Percentiles rank a stretch among this genome's conserved stretches.
Evolutionary conservation across 2,888 invertebrate species (phyloP).

Genomic region (Catocala fraxini): DNA sequence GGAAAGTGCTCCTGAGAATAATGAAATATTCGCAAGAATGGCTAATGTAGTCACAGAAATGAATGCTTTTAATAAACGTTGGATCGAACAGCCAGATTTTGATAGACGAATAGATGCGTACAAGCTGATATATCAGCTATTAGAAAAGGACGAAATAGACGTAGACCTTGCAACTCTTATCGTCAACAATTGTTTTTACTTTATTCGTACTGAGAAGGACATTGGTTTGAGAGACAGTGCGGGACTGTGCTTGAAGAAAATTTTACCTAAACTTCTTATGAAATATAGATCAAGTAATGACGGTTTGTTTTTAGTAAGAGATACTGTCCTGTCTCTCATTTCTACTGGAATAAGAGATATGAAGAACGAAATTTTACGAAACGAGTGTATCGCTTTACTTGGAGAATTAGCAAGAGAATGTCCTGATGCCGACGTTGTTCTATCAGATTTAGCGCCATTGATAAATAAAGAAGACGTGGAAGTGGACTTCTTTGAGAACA

Average conservation of each 20-base stretch:
- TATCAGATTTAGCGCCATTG: slow-evolving; percentile 90
- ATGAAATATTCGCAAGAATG: slow-evolving; percentile 81
- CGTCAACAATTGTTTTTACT: slow-evolving; percentile 94
- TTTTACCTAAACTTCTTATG: slow-evolving; percentile 89
- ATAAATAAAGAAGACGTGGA: slow-evolving; percentile 92
- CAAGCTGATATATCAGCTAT: slow-evolving; percentile 88
- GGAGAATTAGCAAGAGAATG: slow-evolving; percentile 93
- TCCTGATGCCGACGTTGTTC: slow-evolving; percentile 90
- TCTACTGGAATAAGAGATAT: slow-evolving; percentile 91
- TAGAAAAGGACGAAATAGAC: slow-evolving; percentile 84
- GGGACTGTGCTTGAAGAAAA: slow-evolving; percentile 90
- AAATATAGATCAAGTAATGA: slow-evolving; percentile 86
- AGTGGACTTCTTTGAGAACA: slow-evolving; percentile 98
- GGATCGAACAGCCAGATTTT: slow-evolving; percentile 98
- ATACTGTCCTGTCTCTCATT: slow-evolving; percentile 91
- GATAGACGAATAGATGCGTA: slow-evolving; percentile 93
- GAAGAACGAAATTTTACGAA: slow-evolving; percentile 91
- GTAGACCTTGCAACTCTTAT: slow-evolving; percentile 91
- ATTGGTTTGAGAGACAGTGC: slow-evolving; percentile 94
- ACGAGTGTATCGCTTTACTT: slow-evolving; percentile 93
- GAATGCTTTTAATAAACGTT: slow-evolving; percentile 95
- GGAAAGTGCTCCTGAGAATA: slow-evolving; percentile 71
- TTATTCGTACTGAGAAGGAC: slow-evolving; percentile 93
- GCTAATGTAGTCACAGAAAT: slow-evolving; percentile 89
- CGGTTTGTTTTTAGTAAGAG: slow-evolving; percentile 90